Evolutionary conservation across 2,113 vertebrate genomes (phyloP).

Genomic region (Panthera tigris): DNA sequence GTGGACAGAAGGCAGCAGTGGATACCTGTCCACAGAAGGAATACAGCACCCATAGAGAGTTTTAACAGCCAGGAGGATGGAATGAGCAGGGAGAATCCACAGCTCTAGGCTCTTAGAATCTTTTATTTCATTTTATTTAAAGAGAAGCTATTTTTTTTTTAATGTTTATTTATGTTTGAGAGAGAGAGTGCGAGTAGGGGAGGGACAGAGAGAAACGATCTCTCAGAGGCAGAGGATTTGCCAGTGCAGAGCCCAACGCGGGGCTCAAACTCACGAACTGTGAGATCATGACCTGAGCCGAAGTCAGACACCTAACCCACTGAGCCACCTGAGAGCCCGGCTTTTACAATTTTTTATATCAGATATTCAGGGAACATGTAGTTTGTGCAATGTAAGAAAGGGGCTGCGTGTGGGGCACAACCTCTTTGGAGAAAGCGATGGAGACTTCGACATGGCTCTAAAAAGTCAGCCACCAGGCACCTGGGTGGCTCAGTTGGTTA

Average conservation of each 20-base stretch:
- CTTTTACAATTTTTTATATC: background rate
- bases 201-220: too few species aligned
- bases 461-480: background rate
- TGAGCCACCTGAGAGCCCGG: background rate
- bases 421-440: slow-evolving; percentile 3
- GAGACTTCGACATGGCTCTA: background rate
- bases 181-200: too few species aligned
- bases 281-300: too few species aligned
- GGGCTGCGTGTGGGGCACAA: background rate
- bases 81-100: background rate
- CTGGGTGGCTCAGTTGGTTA: too few species aligned
- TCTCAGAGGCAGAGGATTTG: too few species aligned
- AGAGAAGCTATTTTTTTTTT: too few species aligned
- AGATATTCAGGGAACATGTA: background rate
- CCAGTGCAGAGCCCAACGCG: too few species aligned
- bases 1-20: background rate
- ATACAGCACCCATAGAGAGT: background rate
- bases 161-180: too few species aligned
- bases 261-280: too few species aligned
- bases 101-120: background rate
- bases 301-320: too few species aligned
- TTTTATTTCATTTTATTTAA: background rate
- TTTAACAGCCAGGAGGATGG: background rate
- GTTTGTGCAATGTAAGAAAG: background rate
- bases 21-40: background rate